Evolutionary conservation across 2,113 vertebrate genomes (phyloP).

Genomic region (Pteronura brasiliensis): DNA sequence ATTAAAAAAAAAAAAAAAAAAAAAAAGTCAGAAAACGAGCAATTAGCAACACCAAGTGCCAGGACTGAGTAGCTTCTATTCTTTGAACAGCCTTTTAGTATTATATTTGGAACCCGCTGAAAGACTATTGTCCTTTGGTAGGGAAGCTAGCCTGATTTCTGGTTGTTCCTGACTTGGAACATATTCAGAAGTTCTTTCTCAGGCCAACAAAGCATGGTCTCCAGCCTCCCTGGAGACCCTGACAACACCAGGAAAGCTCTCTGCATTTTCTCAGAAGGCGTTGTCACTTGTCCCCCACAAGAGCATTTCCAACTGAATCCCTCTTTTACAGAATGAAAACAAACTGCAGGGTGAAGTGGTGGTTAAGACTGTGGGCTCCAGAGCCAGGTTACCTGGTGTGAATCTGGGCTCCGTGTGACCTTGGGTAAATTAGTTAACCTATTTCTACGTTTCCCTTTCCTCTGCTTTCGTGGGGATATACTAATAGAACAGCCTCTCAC

Average conservation of each 20-base stretch:
- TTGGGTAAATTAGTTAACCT: not conserved
- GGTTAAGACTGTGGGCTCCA: not conserved
- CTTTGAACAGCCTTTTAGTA: not conserved
- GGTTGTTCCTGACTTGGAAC: not conserved
- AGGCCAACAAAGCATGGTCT: not conserved
- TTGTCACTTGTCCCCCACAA: not conserved
- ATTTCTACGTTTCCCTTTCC: not conserved
- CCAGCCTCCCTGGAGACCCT: not conserved
- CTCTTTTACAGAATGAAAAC: not conserved
- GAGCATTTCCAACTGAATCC: not conserved
- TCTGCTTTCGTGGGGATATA: not conserved
- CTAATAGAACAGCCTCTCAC: not conserved
- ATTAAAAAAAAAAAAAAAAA: not conserved
- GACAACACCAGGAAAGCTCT: not conserved
- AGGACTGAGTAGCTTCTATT: not conserved
- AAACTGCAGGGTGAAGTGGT: not conserved
- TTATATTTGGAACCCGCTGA: not conserved
- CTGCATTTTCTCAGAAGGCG: not conserved
- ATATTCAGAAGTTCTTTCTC: not conserved
- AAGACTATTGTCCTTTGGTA: not conserved
- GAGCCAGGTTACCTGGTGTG: not conserved
- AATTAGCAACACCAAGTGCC: not conserved
- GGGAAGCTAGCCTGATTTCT: not conserved
- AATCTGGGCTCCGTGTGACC: not conserved
- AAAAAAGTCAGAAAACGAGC: not conserved